phyloP scores from a whole-genome alignment of 2,888 invertebrate species.

The Oligia strigilis region DNA sequence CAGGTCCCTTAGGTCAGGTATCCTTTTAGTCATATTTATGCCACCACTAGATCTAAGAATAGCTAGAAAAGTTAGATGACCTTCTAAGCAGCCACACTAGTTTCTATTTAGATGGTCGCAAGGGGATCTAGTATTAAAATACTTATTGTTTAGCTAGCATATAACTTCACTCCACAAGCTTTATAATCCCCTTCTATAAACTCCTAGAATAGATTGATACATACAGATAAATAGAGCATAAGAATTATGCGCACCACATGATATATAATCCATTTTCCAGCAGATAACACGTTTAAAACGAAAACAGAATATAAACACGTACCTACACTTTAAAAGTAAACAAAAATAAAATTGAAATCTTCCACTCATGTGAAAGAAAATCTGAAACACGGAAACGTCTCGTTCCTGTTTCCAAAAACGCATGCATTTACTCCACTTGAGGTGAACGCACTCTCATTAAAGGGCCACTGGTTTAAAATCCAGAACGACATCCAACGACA shows the following conservation, averaged over 20 bases:
- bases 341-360: constrained; percentile 66
- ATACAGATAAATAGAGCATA: constrained; percentile 56
- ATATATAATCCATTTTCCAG: constrained; percentile 41
- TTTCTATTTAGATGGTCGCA: neutral
- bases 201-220: constrained; percentile 54
- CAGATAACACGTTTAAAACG: constrained; percentile 33
- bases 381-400: constrained; percentile 83
- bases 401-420: constrained; percentile 83
- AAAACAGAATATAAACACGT: constrained; percentile 49
- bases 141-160: constrained; percentile 30
- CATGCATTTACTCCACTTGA: constrained; percentile 81
- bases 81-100: neutral
- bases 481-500: constrained; percentile 72
- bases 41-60: neutral
- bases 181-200: constrained; percentile 49
- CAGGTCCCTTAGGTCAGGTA: constrained; percentile 8
- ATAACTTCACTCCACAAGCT: constrained; percentile 28
- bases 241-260: constrained; percentile 31
- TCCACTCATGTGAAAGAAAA: constrained; percentile 73
- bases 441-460: constrained; percentile 89
- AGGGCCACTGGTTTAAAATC: constrained; percentile 83
- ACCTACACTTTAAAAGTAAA: constrained; percentile 53
- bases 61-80: neutral
- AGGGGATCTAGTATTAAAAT: constrained; percentile 40
- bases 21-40: neutral